These are phyloP conservation scores for Ceyx melanurus DNA, from an alignment of 2,113 vertebrate genomes.

Conservation along the genomic window DNA sequence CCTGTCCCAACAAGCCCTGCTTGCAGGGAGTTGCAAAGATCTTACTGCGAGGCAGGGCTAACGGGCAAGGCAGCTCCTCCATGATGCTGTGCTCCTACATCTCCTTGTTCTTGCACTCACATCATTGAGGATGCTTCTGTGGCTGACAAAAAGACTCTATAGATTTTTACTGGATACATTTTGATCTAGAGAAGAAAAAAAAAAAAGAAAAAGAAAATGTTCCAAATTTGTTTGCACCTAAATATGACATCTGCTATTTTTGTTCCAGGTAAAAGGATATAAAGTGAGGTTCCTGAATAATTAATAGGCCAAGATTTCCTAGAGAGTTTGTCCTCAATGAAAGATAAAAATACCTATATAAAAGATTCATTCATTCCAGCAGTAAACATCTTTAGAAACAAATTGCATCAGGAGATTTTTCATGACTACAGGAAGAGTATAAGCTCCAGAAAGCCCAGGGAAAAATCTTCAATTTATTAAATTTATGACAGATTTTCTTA, in stretches of 20 bases:
- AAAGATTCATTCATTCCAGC: neutral
- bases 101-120: neutral
- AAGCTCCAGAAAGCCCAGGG: neutral
- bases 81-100: accelerated
- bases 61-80: neutral
- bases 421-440: neutral
- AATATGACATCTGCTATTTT: neutral
- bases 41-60: neutral
- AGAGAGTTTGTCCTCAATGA: neutral
- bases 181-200: neutral
- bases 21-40: neutral
- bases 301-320: neutral
- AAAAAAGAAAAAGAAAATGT: neutral
- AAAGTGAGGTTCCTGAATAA: neutral
- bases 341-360: neutral
- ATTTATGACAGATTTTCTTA: neutral
- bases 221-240: neutral
- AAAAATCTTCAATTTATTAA: neutral
- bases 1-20: too few species aligned
- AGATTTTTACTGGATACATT: neutral
- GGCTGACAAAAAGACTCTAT: neutral
- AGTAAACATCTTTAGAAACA: neutral
- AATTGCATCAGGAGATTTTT: neutral
- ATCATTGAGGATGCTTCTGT: neutral
- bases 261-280: neutral